Evolutionary conservation across 2,113 vertebrate species (phyloP), one percentile per base, ranked within the genome.

Genomic region (Xenotilapia leptura): DNA sequence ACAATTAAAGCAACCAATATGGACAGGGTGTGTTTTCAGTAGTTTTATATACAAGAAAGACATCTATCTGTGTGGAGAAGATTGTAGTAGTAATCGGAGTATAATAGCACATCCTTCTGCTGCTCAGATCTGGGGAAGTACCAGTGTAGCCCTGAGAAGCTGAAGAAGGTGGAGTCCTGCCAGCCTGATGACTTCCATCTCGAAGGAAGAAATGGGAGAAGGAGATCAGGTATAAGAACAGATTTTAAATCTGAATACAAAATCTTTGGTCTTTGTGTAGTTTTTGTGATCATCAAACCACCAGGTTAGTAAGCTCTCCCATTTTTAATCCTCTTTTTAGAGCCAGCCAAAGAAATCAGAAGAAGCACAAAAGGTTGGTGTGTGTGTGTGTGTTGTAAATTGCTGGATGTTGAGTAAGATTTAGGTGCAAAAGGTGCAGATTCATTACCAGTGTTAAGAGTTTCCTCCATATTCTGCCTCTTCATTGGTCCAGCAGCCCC

Each of bases 211-310:
- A 96, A 97, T 70, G 97, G 95, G 11, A 97, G 98, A 75, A 96
- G 98, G 84, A 97, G 97, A 77, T 99, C 98, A 6, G 98, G 98
- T 99, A 94, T 92, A 96, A 40, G n/a, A 60, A 14, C 62, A 1
- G 2, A 65, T 85, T 38, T 60, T n/a, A 15, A 68, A 79, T 79
- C 17, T 36, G 26, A 31, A 36, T 38, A 15, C 11, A 36, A 77
- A 9, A 6, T 2, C 17, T 33, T 77, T 77, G 17, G 9, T 77
- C 17, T 77, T 28, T 77, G 42, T 31, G 33, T 47, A 31, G 55
- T 15, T 15, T 62, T 26, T 31, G 17, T 28, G 38, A 45, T 68
- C 9, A 36, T 73, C 38, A 58, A 38, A 26, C 3, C 23, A n/a
- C 17, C 26, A 49, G 7, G n/a, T 36, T 19, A 26, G 2, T 79